A percentile compares a stretch with the other conserved stretches of the same genome.
phyloP scores from a whole-genome alignment of 2,797 vertebrate genomes.

The Microcaecilia unicolor region DNA sequence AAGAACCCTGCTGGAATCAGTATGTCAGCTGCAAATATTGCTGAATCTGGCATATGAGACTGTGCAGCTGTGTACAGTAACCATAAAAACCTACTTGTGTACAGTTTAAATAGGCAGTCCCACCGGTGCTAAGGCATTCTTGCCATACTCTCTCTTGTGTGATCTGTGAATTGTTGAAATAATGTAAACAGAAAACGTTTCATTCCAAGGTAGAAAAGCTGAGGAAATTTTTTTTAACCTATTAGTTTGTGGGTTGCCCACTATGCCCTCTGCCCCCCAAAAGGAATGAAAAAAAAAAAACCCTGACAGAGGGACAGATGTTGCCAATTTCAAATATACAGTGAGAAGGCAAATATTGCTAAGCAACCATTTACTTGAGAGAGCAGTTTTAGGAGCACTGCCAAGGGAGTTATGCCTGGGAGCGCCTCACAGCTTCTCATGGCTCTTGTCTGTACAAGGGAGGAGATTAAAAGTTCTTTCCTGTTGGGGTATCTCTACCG shows the following conservation, averaged over 20 bases:
- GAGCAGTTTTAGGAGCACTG: conserved; percentile 57
- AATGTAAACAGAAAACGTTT: too few species aligned
- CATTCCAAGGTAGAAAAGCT: too few species aligned
- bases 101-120: conserved; percentile 11
- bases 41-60: too few species aligned
- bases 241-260: conserved; percentile 10
- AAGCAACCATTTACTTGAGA: conserved; percentile 59
- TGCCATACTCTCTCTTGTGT: conserved; percentile 3
- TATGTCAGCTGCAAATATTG: too few species aligned
- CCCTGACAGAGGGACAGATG: conserved; percentile 54
- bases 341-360: conserved; percentile 60
- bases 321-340: conserved; percentile 49
- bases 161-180: too few species aligned
- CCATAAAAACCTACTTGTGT: too few species aligned
- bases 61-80: too few species aligned
- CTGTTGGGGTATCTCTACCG: conserved; percentile 35
- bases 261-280: conserved; percentile 19
- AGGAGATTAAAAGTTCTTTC: conserved; percentile 52
- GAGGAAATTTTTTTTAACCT: too few species aligned
- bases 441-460: conserved; percentile 31
- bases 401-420: conserved; percentile 61
- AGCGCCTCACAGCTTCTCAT: conserved; percentile 39
- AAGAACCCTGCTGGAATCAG: too few species aligned
- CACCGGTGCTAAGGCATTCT: conserved; percentile 3
- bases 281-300: too few species aligned